A percentile compares a stretch with the other conserved stretches of the same genome.
These are phyloP conservation scores for Erebia palarica DNA, from an alignment of 2,888 invertebrate species.

Conservation along the genomic window DNA sequence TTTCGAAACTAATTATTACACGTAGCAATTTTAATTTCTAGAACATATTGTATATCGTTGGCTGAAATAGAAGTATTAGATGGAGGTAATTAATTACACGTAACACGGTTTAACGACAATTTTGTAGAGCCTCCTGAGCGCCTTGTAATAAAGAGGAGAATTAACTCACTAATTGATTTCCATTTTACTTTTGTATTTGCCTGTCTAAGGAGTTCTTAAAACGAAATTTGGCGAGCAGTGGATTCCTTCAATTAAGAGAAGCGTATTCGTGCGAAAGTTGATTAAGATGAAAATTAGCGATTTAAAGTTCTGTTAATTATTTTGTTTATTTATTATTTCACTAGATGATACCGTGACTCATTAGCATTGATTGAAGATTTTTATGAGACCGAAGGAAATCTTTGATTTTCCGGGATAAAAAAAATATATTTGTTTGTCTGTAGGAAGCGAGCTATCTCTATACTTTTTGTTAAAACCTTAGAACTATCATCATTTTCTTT, in stretches of 20 bases:
- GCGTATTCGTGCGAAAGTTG: conserved; percentile 35
- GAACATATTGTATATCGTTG: neutral
- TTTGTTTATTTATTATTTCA: conserved; percentile 14
- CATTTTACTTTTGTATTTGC: conserved; percentile 48
- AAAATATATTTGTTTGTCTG: no score
- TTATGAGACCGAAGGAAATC: no score
- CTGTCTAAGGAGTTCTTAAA: conserved; percentile 38
- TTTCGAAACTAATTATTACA: no score
- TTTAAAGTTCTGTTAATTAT: conserved; percentile 34
- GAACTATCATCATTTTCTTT: neutral
- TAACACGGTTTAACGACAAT: conserved; percentile 61
- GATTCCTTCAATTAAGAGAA: conserved; percentile 35
- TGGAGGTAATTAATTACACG: conserved; percentile 68
- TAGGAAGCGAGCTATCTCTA: no score
- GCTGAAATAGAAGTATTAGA: conserved; percentile 50
- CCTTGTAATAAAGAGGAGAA: conserved; percentile 55
- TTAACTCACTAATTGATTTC: conserved; percentile 53
- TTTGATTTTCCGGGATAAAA: no score
- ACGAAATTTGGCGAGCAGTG: conserved; percentile 32
- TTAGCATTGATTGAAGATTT: no score
- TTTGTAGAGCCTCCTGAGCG: conserved; percentile 52
- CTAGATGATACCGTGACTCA: no score
- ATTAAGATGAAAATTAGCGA: conserved; percentile 38
- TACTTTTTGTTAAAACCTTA: no score
- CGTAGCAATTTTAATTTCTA: neutral